These are phyloP conservation scores for Myotis lucifugus DNA, from an alignment of 2,113 vertebrate species.

Conservation along the genomic window DNA sequence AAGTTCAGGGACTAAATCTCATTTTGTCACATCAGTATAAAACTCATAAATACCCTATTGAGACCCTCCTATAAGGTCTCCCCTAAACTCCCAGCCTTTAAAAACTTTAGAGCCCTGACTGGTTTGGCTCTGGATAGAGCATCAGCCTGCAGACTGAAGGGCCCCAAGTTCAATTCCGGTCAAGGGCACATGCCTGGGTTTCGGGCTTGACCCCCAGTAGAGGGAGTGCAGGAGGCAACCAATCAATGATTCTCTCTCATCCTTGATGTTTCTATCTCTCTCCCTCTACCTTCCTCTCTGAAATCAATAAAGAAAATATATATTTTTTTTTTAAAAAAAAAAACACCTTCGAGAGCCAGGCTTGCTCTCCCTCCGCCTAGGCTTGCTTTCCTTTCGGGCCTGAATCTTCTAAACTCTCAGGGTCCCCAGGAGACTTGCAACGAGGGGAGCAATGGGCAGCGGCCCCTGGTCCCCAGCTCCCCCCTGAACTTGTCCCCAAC, in stretches of 20 bases:
- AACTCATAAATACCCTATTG: background rate
- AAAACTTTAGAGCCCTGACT: background rate
- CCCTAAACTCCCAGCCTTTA: background rate
- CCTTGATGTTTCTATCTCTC: no score
- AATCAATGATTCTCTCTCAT: no score
- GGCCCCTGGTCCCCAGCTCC: background rate
- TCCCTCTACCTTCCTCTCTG: no score
- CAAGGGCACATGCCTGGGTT: no score
- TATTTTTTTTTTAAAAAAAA: no score
- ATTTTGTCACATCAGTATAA: background rate
- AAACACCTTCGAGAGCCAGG: background rate
- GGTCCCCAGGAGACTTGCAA: background rate
- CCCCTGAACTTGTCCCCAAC: background rate
- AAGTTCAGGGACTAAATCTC: background rate
- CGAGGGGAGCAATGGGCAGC: background rate
- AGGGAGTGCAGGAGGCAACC: no score
- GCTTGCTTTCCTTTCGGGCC: background rate
- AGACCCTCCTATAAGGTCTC: background rate
- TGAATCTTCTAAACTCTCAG: background rate
- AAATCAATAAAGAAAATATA: no score
- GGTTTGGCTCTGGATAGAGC: no score
- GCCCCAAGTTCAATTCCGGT: no score
- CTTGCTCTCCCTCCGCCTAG: background rate
- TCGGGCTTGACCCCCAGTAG: no score
- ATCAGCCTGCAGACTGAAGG: background rate